Evolutionary conservation across 2,113 vertebrate genomes (phyloP).

Genomic region (Bungarus multicinctus): DNA sequence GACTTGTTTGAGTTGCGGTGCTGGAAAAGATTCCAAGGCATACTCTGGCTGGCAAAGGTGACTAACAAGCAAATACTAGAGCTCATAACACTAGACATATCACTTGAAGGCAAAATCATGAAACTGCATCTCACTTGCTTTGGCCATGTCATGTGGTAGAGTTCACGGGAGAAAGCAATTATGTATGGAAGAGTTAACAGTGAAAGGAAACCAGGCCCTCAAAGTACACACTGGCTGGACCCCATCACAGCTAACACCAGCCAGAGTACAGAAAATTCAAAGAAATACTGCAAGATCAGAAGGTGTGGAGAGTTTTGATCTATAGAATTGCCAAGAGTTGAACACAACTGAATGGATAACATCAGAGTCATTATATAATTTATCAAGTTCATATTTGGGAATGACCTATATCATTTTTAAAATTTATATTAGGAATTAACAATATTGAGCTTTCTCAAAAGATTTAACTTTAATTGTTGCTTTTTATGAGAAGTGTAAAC

Average conservation of each 20-base stretch:
- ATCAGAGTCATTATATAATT: background rate
- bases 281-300: background rate
- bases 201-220: background rate
- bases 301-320: background rate
- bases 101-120: background rate
- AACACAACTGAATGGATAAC: background rate
- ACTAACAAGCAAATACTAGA: too few relatives aligned
- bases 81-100: background rate
- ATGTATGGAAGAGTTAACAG: background rate
- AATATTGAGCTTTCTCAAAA: background rate
- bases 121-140: background rate
- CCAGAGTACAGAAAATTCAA: background rate
- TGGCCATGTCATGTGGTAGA: background rate
- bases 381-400: background rate
- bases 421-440: background rate
- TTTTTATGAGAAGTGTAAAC: background rate
- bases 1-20: background rate
- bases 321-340: background rate
- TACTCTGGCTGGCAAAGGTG: background rate
- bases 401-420: background rate
- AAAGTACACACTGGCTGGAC: background rate
- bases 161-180: background rate
- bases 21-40: background rate
- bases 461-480: background rate
- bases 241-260: background rate